Percentiles rank a stretch among this genome's conserved stretches.
Evolutionary conservation across 2,113 vertebrate genomes (phyloP).

Genomic region (Struthidea cinerea): DNA sequence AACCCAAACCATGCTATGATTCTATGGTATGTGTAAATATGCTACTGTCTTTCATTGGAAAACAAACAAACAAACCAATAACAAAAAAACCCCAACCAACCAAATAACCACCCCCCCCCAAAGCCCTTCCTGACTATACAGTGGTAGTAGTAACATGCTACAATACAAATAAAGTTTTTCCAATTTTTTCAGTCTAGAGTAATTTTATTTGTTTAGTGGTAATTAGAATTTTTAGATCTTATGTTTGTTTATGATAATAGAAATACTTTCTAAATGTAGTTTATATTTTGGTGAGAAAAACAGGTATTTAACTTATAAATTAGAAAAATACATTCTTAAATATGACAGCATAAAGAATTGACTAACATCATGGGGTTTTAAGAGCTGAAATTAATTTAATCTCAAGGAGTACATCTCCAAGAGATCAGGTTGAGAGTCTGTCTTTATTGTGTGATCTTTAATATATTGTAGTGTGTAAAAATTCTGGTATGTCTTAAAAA

Average conservation of each 20-base stretch:
- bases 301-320: not conserved
- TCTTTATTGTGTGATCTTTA: not conserved
- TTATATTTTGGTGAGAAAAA: not conserved
- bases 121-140: not conserved
- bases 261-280: not conserved
- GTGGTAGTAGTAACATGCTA: not conserved
- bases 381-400: not conserved
- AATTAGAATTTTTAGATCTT: not conserved
- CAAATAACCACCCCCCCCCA: not conserved
- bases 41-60: not conserved
- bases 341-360: not conserved
- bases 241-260: not conserved
- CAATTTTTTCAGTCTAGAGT: fast-evolving
- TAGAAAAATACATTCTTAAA: not conserved
- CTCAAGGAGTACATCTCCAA: not conserved
- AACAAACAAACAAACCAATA: not conserved
- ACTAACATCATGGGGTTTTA: not conserved
- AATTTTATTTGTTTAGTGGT: not conserved
- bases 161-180: not conserved
- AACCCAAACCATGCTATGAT: not conserved
- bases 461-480: not conserved
- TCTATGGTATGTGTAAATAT: not conserved
- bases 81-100: not conserved
- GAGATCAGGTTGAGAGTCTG: not conserved
- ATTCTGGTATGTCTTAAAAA: not conserved